These are phyloP conservation scores for Lasioglossum leucozonium DNA, from an alignment of 2,888 invertebrate genomes.

Conservation along the genomic window DNA sequence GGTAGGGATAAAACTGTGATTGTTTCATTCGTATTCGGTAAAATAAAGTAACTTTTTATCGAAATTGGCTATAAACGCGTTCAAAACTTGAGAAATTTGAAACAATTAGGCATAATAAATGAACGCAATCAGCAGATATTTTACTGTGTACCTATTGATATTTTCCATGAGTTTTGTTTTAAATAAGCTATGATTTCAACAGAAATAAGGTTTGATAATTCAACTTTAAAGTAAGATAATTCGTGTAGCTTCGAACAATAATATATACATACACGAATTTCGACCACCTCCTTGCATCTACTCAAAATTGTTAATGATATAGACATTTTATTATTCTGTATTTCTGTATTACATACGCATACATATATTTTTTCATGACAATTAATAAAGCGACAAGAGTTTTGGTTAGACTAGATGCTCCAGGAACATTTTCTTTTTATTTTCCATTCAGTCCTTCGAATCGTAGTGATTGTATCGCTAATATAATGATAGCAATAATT, in stretches of 20 bases:
- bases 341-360: constrained; percentile 55
- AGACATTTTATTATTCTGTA: constrained; percentile 62
- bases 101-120: constrained; percentile 6
- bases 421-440: constrained; percentile 33
- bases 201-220: constrained; percentile 40
- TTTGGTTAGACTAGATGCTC: constrained; percentile 52
- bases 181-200: not conserved
- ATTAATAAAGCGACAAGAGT: constrained; percentile 67
- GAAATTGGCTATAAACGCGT: constrained; percentile 11
- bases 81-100: constrained; percentile 22
- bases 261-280: constrained; percentile 31
- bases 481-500: not conserved
- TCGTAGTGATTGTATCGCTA: not conserved
- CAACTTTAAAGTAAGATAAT: constrained; percentile 25
- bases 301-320: constrained; percentile 60
- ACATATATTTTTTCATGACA: constrained; percentile 58
- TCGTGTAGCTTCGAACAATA: constrained; percentile 26
- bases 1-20: constrained; percentile 62
- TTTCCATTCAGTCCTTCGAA: constrained; percentile 26
- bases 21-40: constrained; percentile 40
- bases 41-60: constrained; percentile 30
- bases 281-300: constrained; percentile 43
- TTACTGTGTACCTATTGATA: constrained; percentile 18
- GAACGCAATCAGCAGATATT: constrained; percentile 28
- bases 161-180: not conserved